Conservation (phyloP, 1,140 invertebrate species). For the Zaprionus ghesquierei region DNA sequence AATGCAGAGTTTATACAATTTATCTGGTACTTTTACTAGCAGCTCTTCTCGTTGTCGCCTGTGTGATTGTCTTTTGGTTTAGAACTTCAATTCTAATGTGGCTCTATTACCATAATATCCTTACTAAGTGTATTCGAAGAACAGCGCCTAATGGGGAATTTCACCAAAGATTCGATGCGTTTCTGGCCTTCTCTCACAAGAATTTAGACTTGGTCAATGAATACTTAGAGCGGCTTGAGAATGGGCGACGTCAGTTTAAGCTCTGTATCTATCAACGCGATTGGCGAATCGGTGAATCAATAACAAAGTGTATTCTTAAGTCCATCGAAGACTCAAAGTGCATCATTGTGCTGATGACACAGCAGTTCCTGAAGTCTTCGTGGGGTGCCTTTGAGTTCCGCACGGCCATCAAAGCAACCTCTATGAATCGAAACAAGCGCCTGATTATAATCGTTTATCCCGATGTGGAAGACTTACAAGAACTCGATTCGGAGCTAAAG, state of each 20-base stretch:
- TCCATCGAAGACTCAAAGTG: constrained; percentile 5
- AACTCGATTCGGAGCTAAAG: background rate
- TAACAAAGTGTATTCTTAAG: background rate
- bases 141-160: background rate
- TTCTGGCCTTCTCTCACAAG: constrained; percentile 3
- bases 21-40: background rate
- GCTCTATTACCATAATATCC: background rate
- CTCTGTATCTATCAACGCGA: constrained; percentile 10
- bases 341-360: constrained; percentile 5
- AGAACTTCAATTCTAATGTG: background rate
- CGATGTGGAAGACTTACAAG: background rate
- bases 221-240: background rate
- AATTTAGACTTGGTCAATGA: background rate
- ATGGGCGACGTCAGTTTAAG: background rate
- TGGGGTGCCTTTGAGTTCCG: constrained; percentile 14
- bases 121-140: background rate
- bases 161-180: background rate
- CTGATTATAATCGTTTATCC: constrained; percentile 3
- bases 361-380: background rate
- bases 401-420: constrained; percentile 1
- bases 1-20: background rate
- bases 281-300: constrained; percentile 13
- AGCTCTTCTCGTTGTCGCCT: background rate
- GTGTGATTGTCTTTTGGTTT: background rate
- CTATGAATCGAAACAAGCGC: background rate